Conservation (phyloP, 2,113 vertebrate genomes). For the Enhydra lutris region DNA sequence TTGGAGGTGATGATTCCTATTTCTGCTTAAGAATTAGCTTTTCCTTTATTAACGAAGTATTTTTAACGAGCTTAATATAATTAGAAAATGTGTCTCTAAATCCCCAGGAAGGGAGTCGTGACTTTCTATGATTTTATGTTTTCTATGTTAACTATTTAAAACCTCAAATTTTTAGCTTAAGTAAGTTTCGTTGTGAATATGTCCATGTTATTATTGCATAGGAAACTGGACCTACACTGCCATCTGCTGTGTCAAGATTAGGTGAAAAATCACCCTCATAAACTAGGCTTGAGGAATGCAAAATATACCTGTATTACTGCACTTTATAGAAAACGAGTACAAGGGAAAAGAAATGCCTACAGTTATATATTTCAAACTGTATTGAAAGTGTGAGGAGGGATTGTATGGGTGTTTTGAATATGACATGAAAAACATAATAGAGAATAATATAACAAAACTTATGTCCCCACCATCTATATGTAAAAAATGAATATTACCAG, state of each 20-base stretch:
- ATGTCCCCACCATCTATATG: not conserved
- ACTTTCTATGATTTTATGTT: conserved; percentile 11
- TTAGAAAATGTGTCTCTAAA: conserved; percentile 41
- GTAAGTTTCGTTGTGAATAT: not conserved
- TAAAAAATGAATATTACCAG: not conserved
- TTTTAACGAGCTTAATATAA: conserved; percentile 7
- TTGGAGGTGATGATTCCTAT: not conserved
- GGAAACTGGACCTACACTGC: conserved; percentile 45
- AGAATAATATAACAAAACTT: not conserved
- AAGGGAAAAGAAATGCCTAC: not conserved
- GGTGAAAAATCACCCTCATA: not conserved
- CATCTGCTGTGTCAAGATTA: conserved; percentile 59
- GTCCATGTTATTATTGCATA: not conserved
- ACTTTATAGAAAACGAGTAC: not conserved
- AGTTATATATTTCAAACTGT: not conserved
- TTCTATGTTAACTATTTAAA: conserved; percentile 17
- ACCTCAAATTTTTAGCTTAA: not conserved
- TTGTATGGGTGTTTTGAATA: not conserved
- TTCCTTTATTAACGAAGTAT: conserved; percentile 5
- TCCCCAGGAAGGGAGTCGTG: not conserved
- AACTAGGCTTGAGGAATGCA: not conserved
- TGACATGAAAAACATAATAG: not conserved
- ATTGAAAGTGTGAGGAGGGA: not conserved
- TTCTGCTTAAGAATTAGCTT: conserved; percentile 15
- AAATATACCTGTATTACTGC: not conserved